Base-by-base conservation (phyloP, 92 coral and sea anemone genomes). In the Phenganax subtilis region DNA sequence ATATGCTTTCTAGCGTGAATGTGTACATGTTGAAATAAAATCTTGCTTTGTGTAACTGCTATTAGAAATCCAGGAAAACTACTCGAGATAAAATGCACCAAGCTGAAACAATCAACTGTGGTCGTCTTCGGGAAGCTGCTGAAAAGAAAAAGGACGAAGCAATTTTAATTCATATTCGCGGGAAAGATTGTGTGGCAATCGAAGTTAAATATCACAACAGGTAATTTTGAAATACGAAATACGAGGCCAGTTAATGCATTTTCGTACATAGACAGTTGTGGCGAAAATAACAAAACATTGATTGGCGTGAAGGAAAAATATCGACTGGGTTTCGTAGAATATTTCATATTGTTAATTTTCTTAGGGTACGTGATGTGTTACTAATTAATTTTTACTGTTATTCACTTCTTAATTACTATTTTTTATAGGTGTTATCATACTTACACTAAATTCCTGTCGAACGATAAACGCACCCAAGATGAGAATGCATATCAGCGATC, bases 91-190 rank as follows among this genome's bases (percentile, higher is more conserved):
- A 72, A 72, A 72, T 72, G 60, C 77, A 72, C 77, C 77, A 72
- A 52, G 77, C 77, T 72, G 77, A 72, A 72, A 72, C 77, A 14
- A 72, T 72, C 37, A 57, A 72, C 77, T 72, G 57, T 72, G 77
- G 77, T 51, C 58, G 58, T 72, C 77, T 72, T 72, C 58, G 58
- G 37, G 77, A 72, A 72, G 58, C 77, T 54, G 77, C 77, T 47
- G 77, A 52, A 54, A 72, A 57, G 3, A 72, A 72, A n/a, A 72
- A 72, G 0, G 77, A 72, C 60, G 20, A 72, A 72, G 30, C 57
- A 16, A 44, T 72, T 72, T 72, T 72, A 10, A 51, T 72, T 51
- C 57, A 72, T 57, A 72, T 72, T 72, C 57, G 57, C 37, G 77
- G 58, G 0, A 72, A 72, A 72, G 58, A 72, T 54, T 72, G 77